Evolutionary conservation across 2,113 vertebrate genomes (phyloP), one percentile per base, ranked within the genome.

Genomic region (Tragelaphus strepsiceros): DNA sequence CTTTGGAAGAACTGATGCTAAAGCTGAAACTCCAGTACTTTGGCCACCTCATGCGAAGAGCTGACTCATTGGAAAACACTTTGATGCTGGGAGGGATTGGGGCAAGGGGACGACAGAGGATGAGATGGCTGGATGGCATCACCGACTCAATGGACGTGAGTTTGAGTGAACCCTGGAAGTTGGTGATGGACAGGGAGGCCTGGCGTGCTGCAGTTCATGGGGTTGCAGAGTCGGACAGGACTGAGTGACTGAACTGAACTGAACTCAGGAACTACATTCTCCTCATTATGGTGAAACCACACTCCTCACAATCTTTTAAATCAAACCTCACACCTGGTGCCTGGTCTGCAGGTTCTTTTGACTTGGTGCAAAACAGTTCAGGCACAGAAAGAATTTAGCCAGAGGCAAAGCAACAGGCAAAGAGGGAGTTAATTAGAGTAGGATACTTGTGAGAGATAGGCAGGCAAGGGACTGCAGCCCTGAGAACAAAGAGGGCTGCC

Each of bases 121-220:
- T 62, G 59, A 62, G 59, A 62, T 62, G 59, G 59, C 28, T 62
- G 59, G 59, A 62, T 62, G 59, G 59, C 61, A 62, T 62, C 61
- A 62, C 28, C 0, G 1, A 15, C 61, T 62, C 5, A 0, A 30
- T 30, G 28, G 28, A 6, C 13, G 3, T 30, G 61, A 62, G 13
- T 62, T 3, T 62, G 61, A 62, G 28, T 62, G 61, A 30, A 62
- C 28, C 15, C 28, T 0, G 61, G 61, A 28, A 30, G 6, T 62
- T 62, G 61, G 61, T 62, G 28, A 62, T 62, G 28, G 61, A 62
- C 13, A 15, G 28, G 59, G 61, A 62, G 28, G 61, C 61, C 28
- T 30, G 61, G 61, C 28, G 6, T 62, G 61, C 28, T 30, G 28
- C 28, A 30, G 30, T 62, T 32, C 6, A 62, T 62, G 61, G 28